Evolutionary conservation across 2,113 vertebrate species (phyloP).

Genomic region (Indri indri): DNA sequence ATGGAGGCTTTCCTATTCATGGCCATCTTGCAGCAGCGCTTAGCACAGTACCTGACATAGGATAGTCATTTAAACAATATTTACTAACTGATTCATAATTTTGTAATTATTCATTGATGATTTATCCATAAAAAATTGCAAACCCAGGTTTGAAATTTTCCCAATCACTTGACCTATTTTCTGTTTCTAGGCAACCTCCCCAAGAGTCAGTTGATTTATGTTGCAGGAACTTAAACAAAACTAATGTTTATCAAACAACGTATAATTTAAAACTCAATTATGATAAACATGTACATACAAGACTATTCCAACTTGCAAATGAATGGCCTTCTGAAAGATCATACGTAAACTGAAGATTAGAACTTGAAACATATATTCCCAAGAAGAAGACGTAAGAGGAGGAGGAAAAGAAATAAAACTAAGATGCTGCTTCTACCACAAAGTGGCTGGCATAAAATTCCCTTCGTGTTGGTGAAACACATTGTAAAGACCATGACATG

Average conservation of each 20-base stretch:
- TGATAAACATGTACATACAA: not conserved
- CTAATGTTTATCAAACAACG: constrained; percentile 17
- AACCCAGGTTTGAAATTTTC: not conserved
- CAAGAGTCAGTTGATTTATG: constrained; percentile 11
- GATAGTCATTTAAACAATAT: not conserved
- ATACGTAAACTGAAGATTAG: not conserved
- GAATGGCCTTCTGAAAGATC: not conserved
- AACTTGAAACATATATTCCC: not conserved
- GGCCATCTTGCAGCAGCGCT: not conserved
- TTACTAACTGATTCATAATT: not conserved
- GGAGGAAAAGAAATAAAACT: not conserved
- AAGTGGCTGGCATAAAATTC: not conserved
- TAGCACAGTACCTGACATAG: not conserved
- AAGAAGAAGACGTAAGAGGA: not conserved
- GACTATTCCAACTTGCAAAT: not conserved
- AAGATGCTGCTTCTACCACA: not conserved
- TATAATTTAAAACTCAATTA: not conserved
- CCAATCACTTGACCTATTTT: not conserved
- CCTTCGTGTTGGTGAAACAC: not conserved
- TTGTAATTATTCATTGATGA: constrained; percentile 1
- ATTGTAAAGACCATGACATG: not conserved
- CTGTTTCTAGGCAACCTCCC: not conserved
- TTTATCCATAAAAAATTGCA: constrained; percentile 19
- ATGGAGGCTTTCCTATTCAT: not conserved
- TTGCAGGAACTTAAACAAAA: not conserved